These are phyloP conservation scores for Aurelia coerulea DNA, from an alignment of 30 jellyfish, hydroid and myxozoan genomes.

Conservation along the genomic window DNA sequence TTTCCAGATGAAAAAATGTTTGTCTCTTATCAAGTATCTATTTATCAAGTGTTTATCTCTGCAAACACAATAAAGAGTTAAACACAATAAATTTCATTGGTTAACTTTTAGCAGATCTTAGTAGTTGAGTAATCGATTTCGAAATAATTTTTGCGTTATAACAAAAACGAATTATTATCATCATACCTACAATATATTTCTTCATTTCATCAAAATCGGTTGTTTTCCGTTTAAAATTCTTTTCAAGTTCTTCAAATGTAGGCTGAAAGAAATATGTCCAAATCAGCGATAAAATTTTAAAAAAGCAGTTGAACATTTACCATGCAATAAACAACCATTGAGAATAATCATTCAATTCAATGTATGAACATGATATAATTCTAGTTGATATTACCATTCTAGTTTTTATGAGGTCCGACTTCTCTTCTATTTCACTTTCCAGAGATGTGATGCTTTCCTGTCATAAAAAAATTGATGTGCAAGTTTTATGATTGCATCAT, in stretches of 20 bases:
- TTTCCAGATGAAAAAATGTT: too few species aligned
- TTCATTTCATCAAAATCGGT: conserved; percentile 76
- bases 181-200: conserved; percentile 71
- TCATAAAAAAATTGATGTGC: neutral
- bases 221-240: conserved; percentile 37
- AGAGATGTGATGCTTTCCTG: conserved; percentile 35
- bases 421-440: conserved; percentile 36
- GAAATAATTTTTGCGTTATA: neutral
- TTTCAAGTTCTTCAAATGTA: conserved; percentile 59
- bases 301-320: too few species aligned
- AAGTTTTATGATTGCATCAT: neutral
- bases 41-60: too few species aligned
- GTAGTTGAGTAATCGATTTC: too few species aligned
- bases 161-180: neutral
- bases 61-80: too few species aligned
- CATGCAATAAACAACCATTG: too few species aligned
- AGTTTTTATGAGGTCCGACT: neutral
- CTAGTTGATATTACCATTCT: neutral
- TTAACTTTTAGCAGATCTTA: too few species aligned
- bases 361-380: neutral
- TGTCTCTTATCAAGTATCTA: too few species aligned
- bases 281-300: too few species aligned
- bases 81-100: too few species aligned
- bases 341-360: too few species aligned
- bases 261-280: conserved; percentile 39